phyloP scores from a whole-genome alignment of 2,888 invertebrate genomes.

The Zygaena filipendulae region DNA sequence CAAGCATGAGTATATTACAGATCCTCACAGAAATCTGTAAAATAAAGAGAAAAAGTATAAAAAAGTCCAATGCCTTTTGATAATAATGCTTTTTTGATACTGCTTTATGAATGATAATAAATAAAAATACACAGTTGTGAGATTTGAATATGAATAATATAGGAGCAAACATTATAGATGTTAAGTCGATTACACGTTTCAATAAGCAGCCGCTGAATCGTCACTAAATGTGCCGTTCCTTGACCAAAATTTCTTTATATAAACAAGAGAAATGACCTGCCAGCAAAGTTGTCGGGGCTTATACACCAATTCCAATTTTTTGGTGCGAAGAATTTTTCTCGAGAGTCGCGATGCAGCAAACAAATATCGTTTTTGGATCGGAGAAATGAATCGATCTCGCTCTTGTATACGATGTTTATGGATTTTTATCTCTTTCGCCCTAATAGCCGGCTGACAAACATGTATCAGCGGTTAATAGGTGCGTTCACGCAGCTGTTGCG shows the following conservation, averaged over 20 bases:
- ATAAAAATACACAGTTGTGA: too few relatives aligned
- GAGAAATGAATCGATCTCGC: slow-evolving; percentile 61
- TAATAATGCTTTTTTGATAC: too few relatives aligned
- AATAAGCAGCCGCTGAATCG: slow-evolving; percentile 38
- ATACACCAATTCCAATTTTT: slow-evolving; percentile 51
- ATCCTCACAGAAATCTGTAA: too few relatives aligned
- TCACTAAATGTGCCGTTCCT: slow-evolving; percentile 34
- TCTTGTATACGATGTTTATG: slow-evolving; percentile 51
- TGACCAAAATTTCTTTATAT: slow-evolving; percentile 55
- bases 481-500: slow-evolving; percentile 65
- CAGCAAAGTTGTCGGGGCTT: slow-evolving; percentile 42
- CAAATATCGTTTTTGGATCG: slow-evolving; percentile 59
- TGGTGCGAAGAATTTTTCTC: slow-evolving; percentile 52
- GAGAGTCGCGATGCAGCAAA: slow-evolving; percentile 57
- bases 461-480: slow-evolving; percentile 70
- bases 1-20: too few relatives aligned
- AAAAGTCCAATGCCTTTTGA: too few relatives aligned
- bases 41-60: too few relatives aligned
- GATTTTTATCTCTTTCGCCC: slow-evolving; percentile 61
- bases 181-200: too few relatives aligned
- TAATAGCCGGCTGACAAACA: slow-evolving; percentile 69
- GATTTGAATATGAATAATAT: too few relatives aligned
- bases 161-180: too few relatives aligned
- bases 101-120: too few relatives aligned
- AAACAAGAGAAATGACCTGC: slow-evolving; percentile 51